Evolutionary conservation across 1,140 invertebrate genomes (phyloP).

Genomic region (Araneus ventricosus): DNA sequence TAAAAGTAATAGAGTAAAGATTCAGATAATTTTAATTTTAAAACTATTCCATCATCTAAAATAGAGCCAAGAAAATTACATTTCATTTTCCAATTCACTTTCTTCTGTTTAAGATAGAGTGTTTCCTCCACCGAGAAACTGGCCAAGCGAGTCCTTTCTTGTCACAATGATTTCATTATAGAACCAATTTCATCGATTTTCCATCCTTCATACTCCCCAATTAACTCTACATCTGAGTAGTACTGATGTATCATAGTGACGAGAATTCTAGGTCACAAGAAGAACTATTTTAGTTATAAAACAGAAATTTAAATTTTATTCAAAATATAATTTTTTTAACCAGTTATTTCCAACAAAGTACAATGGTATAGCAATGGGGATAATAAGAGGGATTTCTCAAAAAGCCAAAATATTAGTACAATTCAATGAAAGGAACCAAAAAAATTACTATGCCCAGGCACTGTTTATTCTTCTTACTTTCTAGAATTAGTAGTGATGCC

Average conservation of each 20-base stretch:
- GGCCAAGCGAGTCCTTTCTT: constrained; percentile 42
- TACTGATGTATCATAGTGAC: constrained; percentile 81
- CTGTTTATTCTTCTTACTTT: too few relatives aligned
- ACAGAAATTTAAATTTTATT: background rate
- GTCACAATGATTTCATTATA: constrained; percentile 78
- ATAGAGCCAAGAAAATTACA: background rate
- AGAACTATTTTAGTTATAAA: background rate
- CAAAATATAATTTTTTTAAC: background rate
- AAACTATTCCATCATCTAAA: background rate
- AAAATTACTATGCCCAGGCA: too few relatives aligned
- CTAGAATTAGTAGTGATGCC: too few relatives aligned
- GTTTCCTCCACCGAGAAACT: constrained; percentile 32
- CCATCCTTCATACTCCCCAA: constrained; percentile 91
- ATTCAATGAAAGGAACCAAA: too few relatives aligned
- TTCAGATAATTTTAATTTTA: too few relatives aligned
- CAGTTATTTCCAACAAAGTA: background rate
- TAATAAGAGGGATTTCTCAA: too few relatives aligned
- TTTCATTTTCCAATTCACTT: background rate
- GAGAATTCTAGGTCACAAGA: constrained; percentile 48
- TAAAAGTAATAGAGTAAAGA: too few relatives aligned
- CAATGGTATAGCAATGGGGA: background rate
- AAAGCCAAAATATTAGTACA: too few relatives aligned
- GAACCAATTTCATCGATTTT: constrained; percentile 81
- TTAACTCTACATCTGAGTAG: constrained; percentile 92
- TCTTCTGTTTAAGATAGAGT: background rate